phyloP scores from a whole-genome alignment of 2,797 vertebrate genomes.

The Sphenopsis melanotis region DNA sequence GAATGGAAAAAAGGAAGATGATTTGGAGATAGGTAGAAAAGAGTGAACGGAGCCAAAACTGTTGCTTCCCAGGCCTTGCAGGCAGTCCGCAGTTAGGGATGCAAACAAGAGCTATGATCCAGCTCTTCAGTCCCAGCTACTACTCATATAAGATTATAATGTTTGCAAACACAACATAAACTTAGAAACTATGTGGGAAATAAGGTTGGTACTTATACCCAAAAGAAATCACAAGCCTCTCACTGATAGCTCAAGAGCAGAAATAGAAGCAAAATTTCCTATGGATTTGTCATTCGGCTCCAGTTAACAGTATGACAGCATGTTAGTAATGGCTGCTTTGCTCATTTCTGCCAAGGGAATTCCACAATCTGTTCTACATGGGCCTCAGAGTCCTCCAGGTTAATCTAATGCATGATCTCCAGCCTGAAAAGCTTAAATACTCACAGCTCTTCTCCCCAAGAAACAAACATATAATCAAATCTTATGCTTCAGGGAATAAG shows the following conservation, averaged over 20 bases:
- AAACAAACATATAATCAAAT: conserved; percentile 65
- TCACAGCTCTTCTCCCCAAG: conserved; percentile 26
- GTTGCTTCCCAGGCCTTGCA: background rate
- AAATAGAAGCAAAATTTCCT: conserved; percentile 47
- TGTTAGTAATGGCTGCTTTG: conserved; percentile 60
- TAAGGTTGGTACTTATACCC: background rate
- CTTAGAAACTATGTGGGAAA: conserved; percentile 26
- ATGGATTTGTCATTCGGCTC: conserved; percentile 49
- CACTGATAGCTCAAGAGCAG: conserved; percentile 9
- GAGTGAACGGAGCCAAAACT: background rate
- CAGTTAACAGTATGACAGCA: conserved; percentile 47
- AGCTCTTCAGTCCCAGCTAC: background rate
- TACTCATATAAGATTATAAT: background rate
- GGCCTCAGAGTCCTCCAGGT: conserved; percentile 49
- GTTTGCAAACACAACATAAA: conserved; percentile 32
- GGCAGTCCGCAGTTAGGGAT: background rate
- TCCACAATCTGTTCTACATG: conserved; percentile 58
- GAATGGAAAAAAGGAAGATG: background rate
- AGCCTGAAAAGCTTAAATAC: conserved; percentile 52
- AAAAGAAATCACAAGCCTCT: conserved; percentile 26
- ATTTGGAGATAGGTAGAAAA: background rate
- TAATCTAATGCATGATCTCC: conserved; percentile 57
- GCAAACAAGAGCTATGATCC: background rate
- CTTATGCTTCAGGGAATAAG: conserved; percentile 59
- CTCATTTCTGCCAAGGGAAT: conserved; percentile 62